A percentile compares a stretch with the other conserved stretches of the same genome.
Conservation (phyloP, 2,888 invertebrate species). For the Elysia crispata region DNA sequence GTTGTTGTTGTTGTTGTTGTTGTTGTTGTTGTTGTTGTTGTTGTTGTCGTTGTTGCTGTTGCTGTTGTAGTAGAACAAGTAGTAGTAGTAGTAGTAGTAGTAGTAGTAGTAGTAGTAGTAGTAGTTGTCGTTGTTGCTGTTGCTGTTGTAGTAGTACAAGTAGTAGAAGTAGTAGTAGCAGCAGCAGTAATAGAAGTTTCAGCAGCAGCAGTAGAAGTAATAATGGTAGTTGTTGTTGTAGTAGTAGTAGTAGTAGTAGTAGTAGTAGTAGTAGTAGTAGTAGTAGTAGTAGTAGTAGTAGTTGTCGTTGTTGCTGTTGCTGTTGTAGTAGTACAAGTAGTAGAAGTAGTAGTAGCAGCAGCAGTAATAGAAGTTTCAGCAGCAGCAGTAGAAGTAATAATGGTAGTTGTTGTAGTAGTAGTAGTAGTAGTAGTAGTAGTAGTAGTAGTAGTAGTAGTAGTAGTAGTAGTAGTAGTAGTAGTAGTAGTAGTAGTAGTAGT, state of each 20-base stretch:
- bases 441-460: slow-evolving; percentile 19
- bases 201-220: neutral
- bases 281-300: slow-evolving; percentile 6
- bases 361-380: neutral
- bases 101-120: slow-evolving; percentile 19
- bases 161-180: slow-evolving; percentile 13
- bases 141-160: neutral
- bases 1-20: neutral
- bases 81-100: slow-evolving; percentile 9
- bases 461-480: slow-evolving; percentile 17
- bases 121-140: neutral
- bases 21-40: neutral
- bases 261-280: slow-evolving; percentile 19
- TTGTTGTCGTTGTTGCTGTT: neutral
- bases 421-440: slow-evolving; percentile 19
- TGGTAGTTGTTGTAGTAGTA: slow-evolving; percentile 9
- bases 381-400: neutral
- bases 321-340: neutral
- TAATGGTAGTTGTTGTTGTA: neutral
- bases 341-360: slow-evolving; percentile 5
- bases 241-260: slow-evolving; percentile 19
- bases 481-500: neutral
- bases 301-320: neutral
- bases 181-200: neutral
- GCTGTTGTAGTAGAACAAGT: neutral